Conservation (phyloP, 2,888 invertebrate genomes). For the Calameuta pallipes region DNA sequence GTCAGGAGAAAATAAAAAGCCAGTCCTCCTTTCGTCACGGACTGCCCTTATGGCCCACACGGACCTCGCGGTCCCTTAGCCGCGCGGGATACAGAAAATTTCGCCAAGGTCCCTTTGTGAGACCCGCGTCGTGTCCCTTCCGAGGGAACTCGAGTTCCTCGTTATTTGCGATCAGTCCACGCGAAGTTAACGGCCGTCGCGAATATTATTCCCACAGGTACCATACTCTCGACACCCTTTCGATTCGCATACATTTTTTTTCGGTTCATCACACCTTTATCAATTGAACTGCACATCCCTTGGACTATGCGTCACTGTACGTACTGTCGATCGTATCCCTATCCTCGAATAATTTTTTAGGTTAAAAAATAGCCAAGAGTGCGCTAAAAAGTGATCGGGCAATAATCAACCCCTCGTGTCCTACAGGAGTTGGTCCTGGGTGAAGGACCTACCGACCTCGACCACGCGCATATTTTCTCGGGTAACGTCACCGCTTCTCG, state of each 20-base stretch:
- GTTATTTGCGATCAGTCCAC: background rate
- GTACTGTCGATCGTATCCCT: background rate
- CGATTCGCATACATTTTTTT: background rate
- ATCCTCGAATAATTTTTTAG: background rate
- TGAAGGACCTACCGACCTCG: constrained; percentile 6
- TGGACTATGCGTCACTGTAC: background rate
- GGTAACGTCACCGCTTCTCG: constrained; percentile 29
- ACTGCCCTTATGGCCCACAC: constrained; percentile 9
- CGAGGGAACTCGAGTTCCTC: background rate
- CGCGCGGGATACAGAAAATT: constrained; percentile 49
- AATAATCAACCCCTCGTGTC: background rate
- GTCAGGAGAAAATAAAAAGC: background rate
- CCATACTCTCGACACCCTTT: background rate
- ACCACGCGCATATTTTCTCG: constrained; percentile 32
- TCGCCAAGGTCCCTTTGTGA: constrained; percentile 30
- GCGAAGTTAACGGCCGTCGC: background rate
- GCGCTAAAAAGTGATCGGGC: background rate
- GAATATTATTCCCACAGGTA: background rate
- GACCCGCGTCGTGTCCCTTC: background rate
- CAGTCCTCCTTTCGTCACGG: constrained; percentile 23
- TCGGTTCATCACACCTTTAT: background rate
- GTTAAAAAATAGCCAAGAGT: background rate
- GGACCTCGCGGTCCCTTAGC: constrained; percentile 29
- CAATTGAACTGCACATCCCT: background rate
- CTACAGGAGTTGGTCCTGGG: background rate